phyloP scores from a whole-genome alignment of 2,888 invertebrate species.

The Chrysolina americana region DNA sequence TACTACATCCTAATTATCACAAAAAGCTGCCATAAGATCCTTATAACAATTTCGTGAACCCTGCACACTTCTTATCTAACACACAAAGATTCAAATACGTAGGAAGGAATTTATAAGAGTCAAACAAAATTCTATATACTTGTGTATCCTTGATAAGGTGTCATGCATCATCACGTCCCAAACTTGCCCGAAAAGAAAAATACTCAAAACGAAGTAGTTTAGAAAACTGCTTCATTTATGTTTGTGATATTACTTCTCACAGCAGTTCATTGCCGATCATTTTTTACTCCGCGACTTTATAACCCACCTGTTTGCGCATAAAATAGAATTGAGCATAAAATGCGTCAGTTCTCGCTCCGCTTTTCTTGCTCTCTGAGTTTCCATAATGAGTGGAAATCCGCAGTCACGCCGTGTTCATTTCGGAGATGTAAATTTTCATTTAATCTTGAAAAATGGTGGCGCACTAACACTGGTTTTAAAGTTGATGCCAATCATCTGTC shows the following conservation, averaged over 20 bases:
- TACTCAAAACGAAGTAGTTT: neutral
- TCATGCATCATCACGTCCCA: neutral
- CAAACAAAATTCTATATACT: too few species aligned
- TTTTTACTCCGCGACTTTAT: slow-evolving; percentile 42
- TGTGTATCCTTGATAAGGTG: too few species aligned
- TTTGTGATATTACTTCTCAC: slow-evolving; percentile 17
- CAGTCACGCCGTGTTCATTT: slow-evolving; percentile 51
- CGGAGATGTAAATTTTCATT: slow-evolving; percentile 52
- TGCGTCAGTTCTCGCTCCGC: slow-evolving; percentile 31
- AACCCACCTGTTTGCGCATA: slow-evolving; percentile 49
- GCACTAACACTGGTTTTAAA: slow-evolving; percentile 38
- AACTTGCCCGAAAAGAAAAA: neutral
- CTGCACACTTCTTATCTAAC: too few species aligned
- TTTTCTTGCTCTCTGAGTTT: slow-evolving; percentile 35
- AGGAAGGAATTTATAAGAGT: too few species aligned
- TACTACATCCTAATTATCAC: too few species aligned
- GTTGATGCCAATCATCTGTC: slow-evolving; percentile 52
- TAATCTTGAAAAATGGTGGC: slow-evolving; percentile 40
- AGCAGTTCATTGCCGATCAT: slow-evolving; percentile 36
- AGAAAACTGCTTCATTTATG: neutral
- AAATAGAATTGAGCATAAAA: slow-evolving; percentile 47
- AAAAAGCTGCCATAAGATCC: too few species aligned
- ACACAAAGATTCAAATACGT: too few species aligned
- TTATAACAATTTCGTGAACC: too few species aligned
- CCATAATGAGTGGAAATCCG: slow-evolving; percentile 54